Conservation (phyloP, 2,888 invertebrate genomes). For the Buathra laborator region DNA sequence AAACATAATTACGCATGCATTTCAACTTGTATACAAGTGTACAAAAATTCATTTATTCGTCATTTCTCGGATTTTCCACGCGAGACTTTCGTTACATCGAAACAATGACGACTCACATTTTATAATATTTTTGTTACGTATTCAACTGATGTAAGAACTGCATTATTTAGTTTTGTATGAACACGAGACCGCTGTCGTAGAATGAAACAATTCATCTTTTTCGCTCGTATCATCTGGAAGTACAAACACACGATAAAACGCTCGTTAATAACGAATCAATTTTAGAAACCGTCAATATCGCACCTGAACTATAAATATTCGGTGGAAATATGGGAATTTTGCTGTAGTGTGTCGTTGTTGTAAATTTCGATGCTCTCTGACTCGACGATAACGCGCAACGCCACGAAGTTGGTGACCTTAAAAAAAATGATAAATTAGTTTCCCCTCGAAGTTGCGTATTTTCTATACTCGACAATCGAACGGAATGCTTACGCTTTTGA, state of each 20-base stretch:
- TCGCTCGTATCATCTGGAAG: constrained; percentile 58
- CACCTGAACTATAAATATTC: constrained; percentile 71
- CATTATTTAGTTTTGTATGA: constrained; percentile 37
- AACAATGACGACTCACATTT: background rate
- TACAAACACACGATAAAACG: constrained; percentile 5
- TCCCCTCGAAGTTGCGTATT: background rate
- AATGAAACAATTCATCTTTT: constrained; percentile 55
- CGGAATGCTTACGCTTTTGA: constrained; percentile 71
- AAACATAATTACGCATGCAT: background rate
- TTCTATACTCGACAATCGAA: background rate
- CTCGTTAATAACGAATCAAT: background rate
- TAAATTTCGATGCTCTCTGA: constrained; percentile 67
- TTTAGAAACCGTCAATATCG: background rate
- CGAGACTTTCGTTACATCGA: background rate
- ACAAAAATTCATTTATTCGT: background rate
- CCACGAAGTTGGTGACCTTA: constrained; percentile 70
- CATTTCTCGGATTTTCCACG: too few relatives aligned
- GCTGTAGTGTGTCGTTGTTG: constrained; percentile 74
- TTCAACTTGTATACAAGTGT: background rate
- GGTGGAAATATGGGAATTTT: constrained; percentile 77
- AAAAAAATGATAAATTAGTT: constrained; percentile 32
- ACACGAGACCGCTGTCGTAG: constrained; percentile 48
- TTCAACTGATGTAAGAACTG: background rate
- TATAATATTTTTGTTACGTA: background rate
- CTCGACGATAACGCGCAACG: constrained; percentile 73